Percentiles rank a stretch among this genome's conserved stretches.
phyloP scores from a whole-genome alignment of 2,113 vertebrate species.

The Rhea americana region DNA sequence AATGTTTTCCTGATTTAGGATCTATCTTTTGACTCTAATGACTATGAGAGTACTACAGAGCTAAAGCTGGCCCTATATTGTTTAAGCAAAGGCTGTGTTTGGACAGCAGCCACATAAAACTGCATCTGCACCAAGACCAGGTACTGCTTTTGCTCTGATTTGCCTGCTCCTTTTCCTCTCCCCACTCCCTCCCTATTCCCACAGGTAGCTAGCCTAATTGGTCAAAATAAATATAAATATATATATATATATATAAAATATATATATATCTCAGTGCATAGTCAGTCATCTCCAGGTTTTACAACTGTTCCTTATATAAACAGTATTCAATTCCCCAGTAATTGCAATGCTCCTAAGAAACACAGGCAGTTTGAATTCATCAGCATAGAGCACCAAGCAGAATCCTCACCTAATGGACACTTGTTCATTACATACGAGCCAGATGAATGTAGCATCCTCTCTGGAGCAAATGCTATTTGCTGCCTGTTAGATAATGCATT shows the following conservation, averaged over 20 bases:
- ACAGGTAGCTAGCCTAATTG: neutral
- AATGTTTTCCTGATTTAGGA: neutral
- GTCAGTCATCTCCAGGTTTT: neutral
- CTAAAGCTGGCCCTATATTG: neutral
- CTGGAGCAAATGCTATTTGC: neutral
- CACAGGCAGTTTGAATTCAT: neutral
- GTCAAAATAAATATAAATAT: too few relatives aligned
- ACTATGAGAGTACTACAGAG: neutral
- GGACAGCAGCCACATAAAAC: neutral
- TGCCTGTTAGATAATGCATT: neutral
- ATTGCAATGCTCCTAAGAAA: neutral
- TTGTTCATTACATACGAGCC: neutral
- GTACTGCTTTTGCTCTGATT: neutral
- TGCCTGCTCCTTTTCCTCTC: neutral
- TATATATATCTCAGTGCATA: neutral
- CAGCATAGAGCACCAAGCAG: neutral
- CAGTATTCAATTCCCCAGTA: neutral
- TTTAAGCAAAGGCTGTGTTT: neutral
- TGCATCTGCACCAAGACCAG: neutral
- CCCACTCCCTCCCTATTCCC: neutral
- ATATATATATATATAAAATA: too few relatives aligned
- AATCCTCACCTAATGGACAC: neutral
- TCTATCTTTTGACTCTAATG: neutral
- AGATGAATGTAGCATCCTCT: neutral
- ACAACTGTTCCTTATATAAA: neutral